Evolutionary conservation across 2,888 invertebrate species (phyloP).

Genomic region (Thumatha senex): DNA sequence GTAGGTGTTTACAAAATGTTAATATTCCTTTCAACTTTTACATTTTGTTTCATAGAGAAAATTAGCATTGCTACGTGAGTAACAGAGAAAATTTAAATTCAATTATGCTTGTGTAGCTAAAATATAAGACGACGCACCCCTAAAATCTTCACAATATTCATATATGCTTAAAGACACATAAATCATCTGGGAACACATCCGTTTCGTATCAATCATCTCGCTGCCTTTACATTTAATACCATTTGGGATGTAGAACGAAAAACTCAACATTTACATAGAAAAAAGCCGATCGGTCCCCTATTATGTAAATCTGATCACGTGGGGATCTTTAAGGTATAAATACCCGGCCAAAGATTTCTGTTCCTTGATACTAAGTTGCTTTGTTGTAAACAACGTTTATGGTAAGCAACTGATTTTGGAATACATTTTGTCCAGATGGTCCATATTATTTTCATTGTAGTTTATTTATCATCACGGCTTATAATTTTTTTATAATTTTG

Average conservation of each 20-base stretch:
- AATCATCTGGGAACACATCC: slow-evolving; percentile 46
- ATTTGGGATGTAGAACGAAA: slow-evolving; percentile 45
- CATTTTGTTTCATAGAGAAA: too few species aligned
- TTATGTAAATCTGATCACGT: slow-evolving; percentile 76
- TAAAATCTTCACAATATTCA: slow-evolving; percentile 14
- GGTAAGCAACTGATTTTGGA: slow-evolving; percentile 43
- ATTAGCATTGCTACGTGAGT: too few species aligned
- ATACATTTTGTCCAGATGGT: too few species aligned
- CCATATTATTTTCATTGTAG: too few species aligned
- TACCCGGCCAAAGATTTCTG: slow-evolving; percentile 65
- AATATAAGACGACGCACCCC: too few species aligned
- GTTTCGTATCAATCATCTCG: slow-evolving; percentile 67
- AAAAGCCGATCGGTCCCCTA: slow-evolving; percentile 50
- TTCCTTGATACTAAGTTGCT: slow-evolving; percentile 57
- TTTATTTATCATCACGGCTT: too few species aligned
- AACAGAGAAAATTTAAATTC: too few species aligned
- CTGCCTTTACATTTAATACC: slow-evolving; percentile 60
- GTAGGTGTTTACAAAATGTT: too few species aligned
- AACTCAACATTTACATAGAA: slow-evolving; percentile 59
- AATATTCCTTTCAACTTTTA: too few species aligned
- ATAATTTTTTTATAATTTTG: too few species aligned
- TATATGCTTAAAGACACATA: slow-evolving; percentile 44
- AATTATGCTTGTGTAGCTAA: too few species aligned
- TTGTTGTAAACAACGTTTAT: slow-evolving; percentile 63
- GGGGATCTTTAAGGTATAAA: slow-evolving; percentile 58